Evolutionary conservation across 2,888 invertebrate genomes (phyloP).

Genomic region (Marasmarcha lunaedactyla): DNA sequence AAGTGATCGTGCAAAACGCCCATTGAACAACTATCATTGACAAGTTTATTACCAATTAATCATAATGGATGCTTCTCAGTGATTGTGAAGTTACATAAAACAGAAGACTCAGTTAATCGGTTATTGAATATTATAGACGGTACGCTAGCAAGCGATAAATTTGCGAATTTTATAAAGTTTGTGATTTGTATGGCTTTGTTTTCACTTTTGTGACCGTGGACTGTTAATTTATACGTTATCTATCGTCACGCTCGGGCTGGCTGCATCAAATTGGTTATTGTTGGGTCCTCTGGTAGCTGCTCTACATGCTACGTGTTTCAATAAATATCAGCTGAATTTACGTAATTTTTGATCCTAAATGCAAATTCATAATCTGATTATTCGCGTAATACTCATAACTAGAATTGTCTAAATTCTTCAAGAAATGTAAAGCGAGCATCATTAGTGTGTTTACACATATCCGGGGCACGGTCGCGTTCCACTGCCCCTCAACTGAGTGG

Average conservation of each 20-base stretch:
- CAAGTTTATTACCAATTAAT: slow-evolving; percentile 16
- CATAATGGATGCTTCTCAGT: slow-evolving; percentile 7
- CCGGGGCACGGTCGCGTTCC: slow-evolving; percentile 3
- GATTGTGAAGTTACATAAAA: slow-evolving; percentile 11
- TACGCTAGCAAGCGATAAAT: neutral
- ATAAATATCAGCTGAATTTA: no score
- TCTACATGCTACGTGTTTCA: no score
- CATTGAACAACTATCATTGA: slow-evolving; percentile 20
- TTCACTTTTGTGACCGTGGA: slow-evolving; percentile 31
- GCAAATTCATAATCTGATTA: no score
- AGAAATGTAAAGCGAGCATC: no score
- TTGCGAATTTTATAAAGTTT: no score
- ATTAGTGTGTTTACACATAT: neutral
- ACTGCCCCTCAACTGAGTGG: slow-evolving; percentile 6
- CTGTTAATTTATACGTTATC: slow-evolving; percentile 35
- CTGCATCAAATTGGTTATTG: slow-evolving; percentile 31
- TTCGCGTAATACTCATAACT: no score
- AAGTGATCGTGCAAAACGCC: slow-evolving; percentile 36
- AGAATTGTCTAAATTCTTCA: no score
- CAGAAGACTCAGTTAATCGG: slow-evolving; percentile 2
- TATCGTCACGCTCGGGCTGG: slow-evolving; percentile 37
- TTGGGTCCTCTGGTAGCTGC: slow-evolving; percentile 27
- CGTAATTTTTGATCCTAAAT: no score
- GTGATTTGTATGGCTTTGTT: no score
- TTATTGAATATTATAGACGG: neutral